These are phyloP conservation scores for Zophobas morio DNA, from an alignment of 1,140 invertebrate genomes.

Conservation along the genomic window DNA sequence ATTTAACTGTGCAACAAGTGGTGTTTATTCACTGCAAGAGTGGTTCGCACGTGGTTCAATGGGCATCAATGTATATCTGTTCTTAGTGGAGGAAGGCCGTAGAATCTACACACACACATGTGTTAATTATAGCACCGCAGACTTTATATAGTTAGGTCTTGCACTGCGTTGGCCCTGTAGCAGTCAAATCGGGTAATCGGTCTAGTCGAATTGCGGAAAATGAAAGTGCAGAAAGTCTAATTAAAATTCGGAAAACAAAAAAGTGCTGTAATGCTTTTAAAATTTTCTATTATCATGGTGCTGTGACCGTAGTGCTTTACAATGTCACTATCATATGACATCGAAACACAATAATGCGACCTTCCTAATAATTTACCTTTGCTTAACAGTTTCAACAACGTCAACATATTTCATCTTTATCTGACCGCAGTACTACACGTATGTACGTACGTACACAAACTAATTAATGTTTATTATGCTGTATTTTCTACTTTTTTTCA, in stretches of 20 bases:
- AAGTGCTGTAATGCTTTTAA: not conserved
- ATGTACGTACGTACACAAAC: constrained; percentile 4
- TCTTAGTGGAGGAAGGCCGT: constrained; percentile 24
- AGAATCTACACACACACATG: constrained; percentile 43
- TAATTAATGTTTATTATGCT: constrained; percentile 24
- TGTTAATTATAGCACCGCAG: constrained; percentile 47
- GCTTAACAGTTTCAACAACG: constrained; percentile 17
- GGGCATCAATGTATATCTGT: constrained; percentile 43
- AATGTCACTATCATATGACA: constrained; percentile 28
- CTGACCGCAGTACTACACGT: not conserved
- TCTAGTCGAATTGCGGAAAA: not conserved
- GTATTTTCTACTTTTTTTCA: constrained; percentile 24
- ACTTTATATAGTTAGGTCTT: constrained; percentile 39
- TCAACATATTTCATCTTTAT: constrained; percentile 27
- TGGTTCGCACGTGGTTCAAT: constrained; percentile 22
- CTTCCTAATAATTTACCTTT: constrained; percentile 38
- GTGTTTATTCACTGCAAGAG: constrained; percentile 3
- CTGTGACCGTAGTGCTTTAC: not conserved
- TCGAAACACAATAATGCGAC: constrained; percentile 26
- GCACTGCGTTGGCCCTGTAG: constrained; percentile 33
- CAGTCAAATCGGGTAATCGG: constrained; percentile 9
- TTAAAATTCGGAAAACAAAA: too few relatives aligned
- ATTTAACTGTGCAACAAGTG: not conserved
- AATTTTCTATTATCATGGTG: not conserved
- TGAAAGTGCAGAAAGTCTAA: constrained; percentile 1